Conservation (phyloP, 2,888 invertebrate species). For the Pristionchus exspectatus region DNA sequence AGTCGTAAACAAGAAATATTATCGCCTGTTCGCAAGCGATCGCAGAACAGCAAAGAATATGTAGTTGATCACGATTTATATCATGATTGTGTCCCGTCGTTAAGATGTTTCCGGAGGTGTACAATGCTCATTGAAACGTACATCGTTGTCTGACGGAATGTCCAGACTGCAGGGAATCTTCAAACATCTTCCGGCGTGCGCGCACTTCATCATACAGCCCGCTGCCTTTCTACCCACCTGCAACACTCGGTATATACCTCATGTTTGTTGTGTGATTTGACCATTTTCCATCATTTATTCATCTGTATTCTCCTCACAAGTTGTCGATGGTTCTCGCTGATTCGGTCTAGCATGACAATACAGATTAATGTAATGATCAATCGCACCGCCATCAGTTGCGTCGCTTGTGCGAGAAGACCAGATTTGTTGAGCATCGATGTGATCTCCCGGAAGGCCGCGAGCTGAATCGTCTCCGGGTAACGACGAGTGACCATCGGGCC, state of each 20-base stretch:
- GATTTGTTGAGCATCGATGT: not conserved
- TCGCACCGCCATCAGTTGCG: not conserved
- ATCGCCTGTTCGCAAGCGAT: too few species aligned
- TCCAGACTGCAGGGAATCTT: not conserved
- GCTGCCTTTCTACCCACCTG: not conserved
- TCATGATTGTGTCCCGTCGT: too few species aligned
- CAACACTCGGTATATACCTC: too few species aligned
- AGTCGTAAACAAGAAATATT: too few species aligned
- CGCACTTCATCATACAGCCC: conserved; percentile 23
- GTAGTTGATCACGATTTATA: too few species aligned
- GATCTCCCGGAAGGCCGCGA: conserved; percentile 49
- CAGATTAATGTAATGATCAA: not conserved
- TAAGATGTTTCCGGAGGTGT: too few species aligned
- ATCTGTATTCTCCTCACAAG: not conserved
- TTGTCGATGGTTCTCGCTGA: too few species aligned
- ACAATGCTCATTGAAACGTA: not conserved
- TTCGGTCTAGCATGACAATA: too few species aligned
- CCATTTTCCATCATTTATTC: not conserved
- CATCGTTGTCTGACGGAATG: not conserved
- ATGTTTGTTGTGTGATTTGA: too few species aligned
- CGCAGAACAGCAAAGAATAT: too few species aligned
- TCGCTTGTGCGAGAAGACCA: conserved; percentile 7
- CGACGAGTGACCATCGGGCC: conserved; percentile 34
- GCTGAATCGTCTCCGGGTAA: conserved; percentile 48
- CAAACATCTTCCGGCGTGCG: not conserved